Percentiles rank a stretch among this genome's conserved stretches.
Conservation (phyloP, 1,140 invertebrate genomes). For the Macrobrachium rosenbergii region DNA sequence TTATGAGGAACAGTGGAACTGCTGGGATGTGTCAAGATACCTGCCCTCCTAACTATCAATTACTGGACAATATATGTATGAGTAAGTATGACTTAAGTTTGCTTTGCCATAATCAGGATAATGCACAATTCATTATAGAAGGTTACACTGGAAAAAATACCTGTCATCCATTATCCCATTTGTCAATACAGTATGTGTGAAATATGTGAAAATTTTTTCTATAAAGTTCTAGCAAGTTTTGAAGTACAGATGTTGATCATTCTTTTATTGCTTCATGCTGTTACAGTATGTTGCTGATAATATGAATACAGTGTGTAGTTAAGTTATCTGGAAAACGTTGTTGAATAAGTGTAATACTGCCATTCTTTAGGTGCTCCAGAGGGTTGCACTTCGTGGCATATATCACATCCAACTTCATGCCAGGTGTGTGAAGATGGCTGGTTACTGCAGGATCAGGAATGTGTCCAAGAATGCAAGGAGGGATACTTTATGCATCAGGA, state of each 20-base stretch:
- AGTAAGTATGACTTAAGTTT: constrained; percentile 14
- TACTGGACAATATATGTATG: constrained; percentile 28
- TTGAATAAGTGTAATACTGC: no score
- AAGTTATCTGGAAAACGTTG: no score
- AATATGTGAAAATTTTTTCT: no score
- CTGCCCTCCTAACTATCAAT: constrained; percentile 26
- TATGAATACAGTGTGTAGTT: no score
- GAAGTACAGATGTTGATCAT: no score
- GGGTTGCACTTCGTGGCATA: constrained; percentile 44
- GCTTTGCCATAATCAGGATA: neutral
- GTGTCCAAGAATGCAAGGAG: constrained; percentile 24
- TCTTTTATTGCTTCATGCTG: no score
- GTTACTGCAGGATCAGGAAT: constrained; percentile 16
- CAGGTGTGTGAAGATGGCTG: constrained; percentile 36
- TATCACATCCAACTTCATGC: constrained; percentile 34
- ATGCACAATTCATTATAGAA: neutral
- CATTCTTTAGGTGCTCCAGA: constrained; percentile 16
- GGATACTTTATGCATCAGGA: constrained; percentile 28
- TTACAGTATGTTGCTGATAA: neutral
- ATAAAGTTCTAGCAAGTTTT: no score
- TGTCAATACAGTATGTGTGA: no score
- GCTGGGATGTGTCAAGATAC: constrained; percentile 43
- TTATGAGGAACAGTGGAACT: neutral
- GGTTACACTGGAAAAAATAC: neutral
- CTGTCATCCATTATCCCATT: no score